Base-by-base conservation (phyloP, 2,888 invertebrate genomes). In the Athalia rosae region DNA sequence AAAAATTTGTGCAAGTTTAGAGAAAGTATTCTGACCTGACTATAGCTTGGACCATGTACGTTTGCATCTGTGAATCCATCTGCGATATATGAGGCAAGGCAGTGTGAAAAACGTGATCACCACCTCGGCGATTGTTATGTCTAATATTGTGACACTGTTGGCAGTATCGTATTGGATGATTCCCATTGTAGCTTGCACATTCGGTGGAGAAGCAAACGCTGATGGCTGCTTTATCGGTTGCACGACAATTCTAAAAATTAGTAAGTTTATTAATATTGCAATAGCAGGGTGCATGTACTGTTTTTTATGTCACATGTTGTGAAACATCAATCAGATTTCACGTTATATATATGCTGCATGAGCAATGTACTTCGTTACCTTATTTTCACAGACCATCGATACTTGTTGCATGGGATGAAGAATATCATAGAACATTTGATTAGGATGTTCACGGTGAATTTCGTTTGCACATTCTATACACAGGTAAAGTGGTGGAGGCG, bases 201-300 rank as follows among this genome's bases (percentile, higher is more conserved):
- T 99, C 99, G 66, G 95, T 96, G 0, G 98, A 97, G 90, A 99
- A 99, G 89, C 99, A 99, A 69, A 99, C 98, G 8, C 97, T 97
- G 80, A 97, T 95, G 0, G 99, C 98, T 3, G 96, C 94, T 90
- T 98, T 98, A 84, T 98, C 97, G 0, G 93, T 92, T 0, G 98
- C 96, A 67, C 97, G 94, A 88, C 99, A 99, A 88, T 98, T 99
- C 96, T 97, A 89, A 28, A 28, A 28, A 28, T 28, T 28, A 28
- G 28, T 28, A 28, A 28, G 28, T 28, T 28, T 0, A 28, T 28
- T 28, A 28, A 28, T 28, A 28, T 28, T 28, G 28, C 28, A 28
- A 28, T 28, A 28, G 28, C 28, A 28, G 28, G 2, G 28, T 28
- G 28, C 28, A 28, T 28, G 28, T 28, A 28, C 28, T 28, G 0